Evolutionary conservation across 2,888 invertebrate species (phyloP).

Genomic region (Perithous albicinctus): DNA sequence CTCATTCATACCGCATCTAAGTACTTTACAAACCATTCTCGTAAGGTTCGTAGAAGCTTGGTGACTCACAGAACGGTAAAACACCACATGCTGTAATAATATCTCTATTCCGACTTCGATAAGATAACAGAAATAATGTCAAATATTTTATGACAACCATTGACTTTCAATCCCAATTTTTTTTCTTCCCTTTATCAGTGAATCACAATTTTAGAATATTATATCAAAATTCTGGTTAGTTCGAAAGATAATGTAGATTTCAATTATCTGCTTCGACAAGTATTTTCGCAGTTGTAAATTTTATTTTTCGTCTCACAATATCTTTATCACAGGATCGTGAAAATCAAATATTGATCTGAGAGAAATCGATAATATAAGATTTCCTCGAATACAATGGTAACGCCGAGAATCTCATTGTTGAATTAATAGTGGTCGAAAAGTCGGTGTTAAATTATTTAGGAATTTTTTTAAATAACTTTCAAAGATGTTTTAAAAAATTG

Average conservation of each 20-base stretch:
- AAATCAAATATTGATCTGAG: slow-evolving; percentile 9
- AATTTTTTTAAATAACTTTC: background rate
- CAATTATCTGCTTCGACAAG: background rate
- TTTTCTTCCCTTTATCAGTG: slow-evolving; percentile 1
- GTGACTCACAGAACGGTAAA: slow-evolving; percentile 44
- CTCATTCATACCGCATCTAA: slow-evolving; percentile 38
- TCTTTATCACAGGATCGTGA: background rate
- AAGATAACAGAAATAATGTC: slow-evolving; percentile 72
- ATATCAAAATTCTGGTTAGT: background rate
- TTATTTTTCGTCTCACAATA: background rate
- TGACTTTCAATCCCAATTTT: slow-evolving; percentile 5
- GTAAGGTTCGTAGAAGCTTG: slow-evolving; percentile 25
- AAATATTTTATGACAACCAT: slow-evolving; percentile 41
- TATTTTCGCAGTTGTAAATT: background rate
- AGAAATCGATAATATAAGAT: slow-evolving; percentile 4
- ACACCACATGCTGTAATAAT: slow-evolving; percentile 57
- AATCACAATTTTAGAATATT: background rate
- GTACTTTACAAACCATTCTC: slow-evolving; percentile 47
- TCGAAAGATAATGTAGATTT: background rate
- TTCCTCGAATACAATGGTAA: background rate
- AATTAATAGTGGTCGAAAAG: background rate
- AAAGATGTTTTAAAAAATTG: background rate
- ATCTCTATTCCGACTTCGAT: slow-evolving; percentile 72
- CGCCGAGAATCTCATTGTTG: background rate
- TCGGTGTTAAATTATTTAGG: background rate